These are phyloP conservation scores for Pangasianodon gigas DNA, from an alignment of 2,113 vertebrate species.

Conservation along the genomic window DNA sequence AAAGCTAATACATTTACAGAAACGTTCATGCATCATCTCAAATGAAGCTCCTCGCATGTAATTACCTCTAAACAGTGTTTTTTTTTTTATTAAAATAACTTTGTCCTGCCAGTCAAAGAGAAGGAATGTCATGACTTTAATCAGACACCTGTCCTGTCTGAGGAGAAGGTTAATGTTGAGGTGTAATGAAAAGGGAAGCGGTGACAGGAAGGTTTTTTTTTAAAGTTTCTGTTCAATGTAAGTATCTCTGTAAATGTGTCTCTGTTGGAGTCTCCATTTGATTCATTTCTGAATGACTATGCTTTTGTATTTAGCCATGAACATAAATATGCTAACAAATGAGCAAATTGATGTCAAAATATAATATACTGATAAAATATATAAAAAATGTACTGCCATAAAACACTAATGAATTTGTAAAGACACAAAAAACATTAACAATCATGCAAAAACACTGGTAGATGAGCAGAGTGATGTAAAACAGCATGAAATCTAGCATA, in stretches of 20 bases:
- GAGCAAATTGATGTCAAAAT: neutral
- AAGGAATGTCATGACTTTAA: neutral
- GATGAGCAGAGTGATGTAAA: neutral
- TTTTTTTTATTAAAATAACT: neutral
- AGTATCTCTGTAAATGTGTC: neutral
- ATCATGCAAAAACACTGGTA: too few relatives aligned
- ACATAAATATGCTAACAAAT: neutral
- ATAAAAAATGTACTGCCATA: neutral
- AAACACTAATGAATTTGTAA: neutral
- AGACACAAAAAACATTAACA: neutral
- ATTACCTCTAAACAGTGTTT: neutral
- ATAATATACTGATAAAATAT: too few relatives aligned
- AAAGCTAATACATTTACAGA: neutral
- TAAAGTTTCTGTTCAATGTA: neutral
- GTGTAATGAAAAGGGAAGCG: neutral
- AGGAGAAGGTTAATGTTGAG: neutral
- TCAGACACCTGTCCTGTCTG: neutral
- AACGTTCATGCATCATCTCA: neutral
- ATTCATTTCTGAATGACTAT: neutral
- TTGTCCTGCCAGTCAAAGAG: neutral
- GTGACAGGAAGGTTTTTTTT: neutral
- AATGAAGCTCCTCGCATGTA: neutral
- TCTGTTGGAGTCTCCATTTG: neutral
- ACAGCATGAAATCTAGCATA: neutral
- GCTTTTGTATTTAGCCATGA: neutral